Evolutionary conservation across 1,140 invertebrate species (phyloP), one percentile per base, ranked within the genome.

Genomic region (Drosophila kepulauana): DNA sequence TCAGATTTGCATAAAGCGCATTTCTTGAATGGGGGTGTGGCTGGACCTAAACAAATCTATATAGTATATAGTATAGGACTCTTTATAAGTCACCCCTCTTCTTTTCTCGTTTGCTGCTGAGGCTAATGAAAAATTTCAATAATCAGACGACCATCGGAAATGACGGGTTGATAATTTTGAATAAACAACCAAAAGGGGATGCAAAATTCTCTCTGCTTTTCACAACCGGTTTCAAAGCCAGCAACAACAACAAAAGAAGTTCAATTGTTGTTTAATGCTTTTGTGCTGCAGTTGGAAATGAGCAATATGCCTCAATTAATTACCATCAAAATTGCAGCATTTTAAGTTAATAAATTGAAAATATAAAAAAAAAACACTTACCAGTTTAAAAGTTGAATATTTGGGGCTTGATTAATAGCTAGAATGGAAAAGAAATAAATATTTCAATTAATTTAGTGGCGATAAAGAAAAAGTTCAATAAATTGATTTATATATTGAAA

Each of bases 41-140:
- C 16, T 63, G 54, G n/a, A 13, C 11, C 41, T 13, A n/a, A 7
- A 13, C 11, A 11, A 8, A 38, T 3, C 35, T 38, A 38, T 10
- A 38, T 38, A 25, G 33, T 33, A 8, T 33, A 33, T 33, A 8
- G 5, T 38, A 41, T 30, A 45, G 45, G 3, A 25, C 20, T 25
- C 20, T 25, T 25, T 25, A 25, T 4, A 25, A 25, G 20, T 67
- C 62, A 68, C 51, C 72, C 67, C 51, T 46, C 20, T 25, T 25
- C 20, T 25, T 20, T 20, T 25, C 20, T 25, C 20, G 20, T 35
- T 43, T 38, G 15, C 49, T 46, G 6, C 35, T 6, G 35, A 48
- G 20, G 61, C 49, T 48, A 43, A 52, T 70, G 51, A 72, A 79
- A 79, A 80, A 72, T 84, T 84, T 84, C 81, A 84, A 80, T 84